Base-by-base conservation (phyloP, 2,113 vertebrate genomes). In the Channa argus region DNA sequence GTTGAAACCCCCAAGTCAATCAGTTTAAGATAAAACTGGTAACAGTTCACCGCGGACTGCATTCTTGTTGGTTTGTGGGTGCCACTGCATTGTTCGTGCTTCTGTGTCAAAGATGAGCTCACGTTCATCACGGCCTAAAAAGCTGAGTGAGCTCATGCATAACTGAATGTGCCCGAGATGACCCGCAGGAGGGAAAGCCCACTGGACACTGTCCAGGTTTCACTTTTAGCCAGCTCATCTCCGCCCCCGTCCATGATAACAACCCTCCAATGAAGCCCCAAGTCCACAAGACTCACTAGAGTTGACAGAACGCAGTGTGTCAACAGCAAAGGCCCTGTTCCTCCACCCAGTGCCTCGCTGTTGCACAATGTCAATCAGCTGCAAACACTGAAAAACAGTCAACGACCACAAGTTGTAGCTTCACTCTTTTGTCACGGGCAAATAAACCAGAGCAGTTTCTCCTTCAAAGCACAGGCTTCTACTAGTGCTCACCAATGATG, bases 401-500 rank as follows among this genome's bases (percentile, higher is more conserved):
- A 52, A 13, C 6, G 7, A 34, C 11, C 15, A 14, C 3, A 34
- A 5, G 5, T 10, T 15, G 0, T 8, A 49, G 39, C 8, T 8
- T 37, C 1, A n/a, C 14, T 63, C n/a, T 47, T 8, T 41, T 37
- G 24, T 44, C 4, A 11, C 2, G 0, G 9, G 49, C 8, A 3
- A 8, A 9, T 10, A 33, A 56, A 51, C 5, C 4, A 39, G 34
- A 24, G 12, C 6, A 9, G 24, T 51, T 13, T 43, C 15, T 24
- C 24, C 24, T 24, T 24, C 1, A 24, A 24, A 24, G 24, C 24
- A 24, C 24, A 24, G 24, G 24, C 24, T 24, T 24, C 24, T 24
- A 24, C 59, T 79, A 15, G 59, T 58, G 59, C 9, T 75, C 54
- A 73, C 49, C 59, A 37, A 5, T 13, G 45, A 77, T 10, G 41